A percentile compares a stretch with the other conserved stretches of the same genome.
phyloP scores from a whole-genome alignment of 2,797 vertebrate species.

The Chloroceryle amazona region DNA sequence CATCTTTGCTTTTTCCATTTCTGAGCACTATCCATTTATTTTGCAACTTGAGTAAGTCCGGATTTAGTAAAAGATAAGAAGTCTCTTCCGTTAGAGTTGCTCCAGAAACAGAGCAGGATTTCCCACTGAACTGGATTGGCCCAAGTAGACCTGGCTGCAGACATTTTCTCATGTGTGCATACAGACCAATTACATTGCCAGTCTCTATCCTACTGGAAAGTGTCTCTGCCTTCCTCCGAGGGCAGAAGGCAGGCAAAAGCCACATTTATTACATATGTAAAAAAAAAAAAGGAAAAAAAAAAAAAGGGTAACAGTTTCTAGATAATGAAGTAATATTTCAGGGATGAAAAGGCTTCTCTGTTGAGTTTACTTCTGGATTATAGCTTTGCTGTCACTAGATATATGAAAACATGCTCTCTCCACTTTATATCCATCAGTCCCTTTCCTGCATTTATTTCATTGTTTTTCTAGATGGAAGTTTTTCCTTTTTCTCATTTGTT shows the following conservation, averaged over 20 bases:
- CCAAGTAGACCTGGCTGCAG: neutral
- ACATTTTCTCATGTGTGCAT: neutral
- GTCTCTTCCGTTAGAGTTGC: neutral
- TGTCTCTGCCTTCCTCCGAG: neutral
- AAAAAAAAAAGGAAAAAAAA: neutral
- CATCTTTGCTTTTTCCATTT: neutral
- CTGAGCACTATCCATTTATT: neutral
- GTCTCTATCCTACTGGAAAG: neutral
- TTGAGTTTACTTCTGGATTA: neutral
- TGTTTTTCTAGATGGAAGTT: neutral
- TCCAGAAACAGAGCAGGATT: neutral
- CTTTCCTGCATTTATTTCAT: neutral
- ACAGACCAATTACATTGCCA: neutral
- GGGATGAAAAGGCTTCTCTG: neutral
- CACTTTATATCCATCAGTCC: neutral
- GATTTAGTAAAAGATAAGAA: neutral
- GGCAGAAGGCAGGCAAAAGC: neutral
- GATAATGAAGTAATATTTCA: neutral
- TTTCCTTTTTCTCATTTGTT: neutral
- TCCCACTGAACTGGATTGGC: neutral
- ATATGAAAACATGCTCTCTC: neutral
- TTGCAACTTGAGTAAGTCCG: neutral
- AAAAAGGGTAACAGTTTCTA: neutral
- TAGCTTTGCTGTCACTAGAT: neutral
- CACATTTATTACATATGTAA: neutral